Base-by-base conservation (phyloP, 2,113 vertebrate genomes). In the Channa maculata region DNA sequence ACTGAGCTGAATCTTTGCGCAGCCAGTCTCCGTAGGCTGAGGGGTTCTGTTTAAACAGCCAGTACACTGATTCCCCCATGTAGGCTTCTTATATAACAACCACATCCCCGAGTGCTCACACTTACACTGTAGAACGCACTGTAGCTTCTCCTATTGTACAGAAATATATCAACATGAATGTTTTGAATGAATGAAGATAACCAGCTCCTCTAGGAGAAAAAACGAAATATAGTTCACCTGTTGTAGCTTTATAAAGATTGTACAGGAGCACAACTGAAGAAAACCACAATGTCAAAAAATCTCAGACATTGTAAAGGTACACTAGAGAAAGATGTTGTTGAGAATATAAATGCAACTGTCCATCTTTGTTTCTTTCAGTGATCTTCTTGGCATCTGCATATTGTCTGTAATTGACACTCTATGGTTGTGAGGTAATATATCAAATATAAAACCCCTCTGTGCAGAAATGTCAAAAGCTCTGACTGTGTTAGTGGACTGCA, bases 121-220 rank as follows among this genome's bases (percentile, higher is more conserved):
- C 80, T 74, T 74, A 70, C n/a, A 83, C 84, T 85, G 77, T 85
- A 85, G 82, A 86, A 46, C 33, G 53, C 67, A 74, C 48, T 77
- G 80, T 87, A 82, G 80, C 85, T 41, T 68, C 43, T 64, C 71
- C 15, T 34, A 65, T 14, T 82, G 77, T 85, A 79, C 71, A 87
- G 44, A 77, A 48, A 58, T 74, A 71, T 65, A 71, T 80, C 45
- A 74, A 44, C 61, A 49, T 75, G 8, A 49, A 71, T 81, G 46
- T 43, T 45, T 49, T n/a, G 1, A 37, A 60, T 41, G 14, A 76
- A 76, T 5, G 49, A 67, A 82, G 5, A 66, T 11, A 46, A 38
- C 2, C n/a, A 64, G 24, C 68, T 71, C 60, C 45, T 45, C 45
- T 2, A 43, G 7, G 51, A 70, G 36, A 65, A 68, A 63, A 63